Percentiles rank a stretch among this genome's conserved stretches.
Evolutionary conservation across 2,113 vertebrate species (phyloP).

Genomic region (Phasianus colchicus): DNA sequence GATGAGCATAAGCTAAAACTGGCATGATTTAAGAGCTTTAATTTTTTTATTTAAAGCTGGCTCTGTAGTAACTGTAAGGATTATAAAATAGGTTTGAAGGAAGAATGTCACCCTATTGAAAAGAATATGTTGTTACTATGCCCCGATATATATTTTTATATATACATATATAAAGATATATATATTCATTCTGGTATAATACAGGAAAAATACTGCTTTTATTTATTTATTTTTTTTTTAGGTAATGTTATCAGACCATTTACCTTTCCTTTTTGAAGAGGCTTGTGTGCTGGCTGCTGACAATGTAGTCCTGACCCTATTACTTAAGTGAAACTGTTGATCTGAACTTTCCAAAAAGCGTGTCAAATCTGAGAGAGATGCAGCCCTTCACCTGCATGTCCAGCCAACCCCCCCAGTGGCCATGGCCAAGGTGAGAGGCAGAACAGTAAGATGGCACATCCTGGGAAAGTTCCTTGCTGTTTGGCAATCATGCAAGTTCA

Average conservation of each 20-base stretch:
- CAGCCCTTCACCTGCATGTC: background rate
- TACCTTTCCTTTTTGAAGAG: background rate
- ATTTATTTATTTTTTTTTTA: background rate
- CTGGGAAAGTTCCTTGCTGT: background rate
- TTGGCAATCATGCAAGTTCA: background rate
- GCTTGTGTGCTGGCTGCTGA: background rate
- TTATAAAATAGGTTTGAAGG: background rate
- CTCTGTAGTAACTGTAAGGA: background rate
- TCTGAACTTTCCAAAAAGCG: background rate
- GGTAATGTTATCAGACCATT: background rate
- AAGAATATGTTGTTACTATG: background rate
- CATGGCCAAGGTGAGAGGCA: background rate
- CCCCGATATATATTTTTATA: too few species aligned
- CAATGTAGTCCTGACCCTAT: background rate
- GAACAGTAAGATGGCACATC: background rate
- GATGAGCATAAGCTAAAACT: background rate
- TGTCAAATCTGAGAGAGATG: background rate
- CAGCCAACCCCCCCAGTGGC: rapidly evolving
- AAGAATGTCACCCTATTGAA: background rate
- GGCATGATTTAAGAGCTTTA: background rate
- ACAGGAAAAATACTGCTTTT: background rate
- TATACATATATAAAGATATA: background rate
- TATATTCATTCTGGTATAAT: background rate
- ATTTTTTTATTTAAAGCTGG: background rate
- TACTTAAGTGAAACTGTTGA: background rate